Conservation (phyloP, 2,113 vertebrate genomes). For the Syngnathus scovelli region DNA sequence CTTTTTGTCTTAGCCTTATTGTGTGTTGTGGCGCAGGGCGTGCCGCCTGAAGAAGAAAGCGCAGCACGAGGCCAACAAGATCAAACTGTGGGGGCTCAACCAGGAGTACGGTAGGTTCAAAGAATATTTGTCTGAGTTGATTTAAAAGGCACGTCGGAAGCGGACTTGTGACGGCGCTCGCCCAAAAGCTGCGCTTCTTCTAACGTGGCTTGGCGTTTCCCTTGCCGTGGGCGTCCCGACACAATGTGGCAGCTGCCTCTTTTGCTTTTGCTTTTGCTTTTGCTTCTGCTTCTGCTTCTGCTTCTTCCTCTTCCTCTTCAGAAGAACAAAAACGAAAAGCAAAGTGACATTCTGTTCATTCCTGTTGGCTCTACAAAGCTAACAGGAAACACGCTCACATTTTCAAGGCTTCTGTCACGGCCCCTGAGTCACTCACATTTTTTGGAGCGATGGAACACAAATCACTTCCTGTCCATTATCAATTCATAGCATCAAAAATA, state of each 20-base stretch:
- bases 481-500: no score
- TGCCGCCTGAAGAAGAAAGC: constrained; percentile 76
- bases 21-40: constrained; percentile 51
- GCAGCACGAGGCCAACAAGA: constrained; percentile 76
- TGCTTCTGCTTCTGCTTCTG: no score
- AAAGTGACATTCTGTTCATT: background rate
- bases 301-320: background rate
- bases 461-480: no score
- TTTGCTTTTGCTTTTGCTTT: no score
- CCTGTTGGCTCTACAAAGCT: background rate
- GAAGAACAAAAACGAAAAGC: no score
- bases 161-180: no score
- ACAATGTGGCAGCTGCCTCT: background rate
- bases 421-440: no score
- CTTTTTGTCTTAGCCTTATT: background rate
- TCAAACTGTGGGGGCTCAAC: constrained; percentile 75
- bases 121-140: background rate
- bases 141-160: no score
- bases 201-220: no score
- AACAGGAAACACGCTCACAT: background rate
- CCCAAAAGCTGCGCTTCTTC: no score
- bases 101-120: constrained; percentile 70
- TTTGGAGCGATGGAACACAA: no score
- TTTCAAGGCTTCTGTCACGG: background rate
- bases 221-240: no score